phyloP scores from a whole-genome alignment of 1,140 invertebrate genomes.

The Calliphora vicina region DNA sequence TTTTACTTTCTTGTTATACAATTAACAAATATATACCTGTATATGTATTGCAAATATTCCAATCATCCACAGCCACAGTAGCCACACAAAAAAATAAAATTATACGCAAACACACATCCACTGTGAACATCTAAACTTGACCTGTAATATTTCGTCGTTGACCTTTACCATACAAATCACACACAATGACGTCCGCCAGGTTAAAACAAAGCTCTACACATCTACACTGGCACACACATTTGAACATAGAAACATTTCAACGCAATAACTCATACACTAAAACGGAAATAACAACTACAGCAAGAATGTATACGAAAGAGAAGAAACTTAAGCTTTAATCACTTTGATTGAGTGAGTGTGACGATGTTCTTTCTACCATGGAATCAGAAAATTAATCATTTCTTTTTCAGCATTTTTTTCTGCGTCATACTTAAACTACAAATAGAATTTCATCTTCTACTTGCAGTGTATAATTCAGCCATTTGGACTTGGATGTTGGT shows the following conservation, averaged over 20 bases:
- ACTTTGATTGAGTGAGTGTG: slow-evolving; percentile 9
- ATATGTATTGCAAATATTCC: background rate
- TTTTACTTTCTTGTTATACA: background rate
- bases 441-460: background rate
- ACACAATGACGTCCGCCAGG: background rate
- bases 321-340: background rate
- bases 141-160: background rate
- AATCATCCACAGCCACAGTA: background rate
- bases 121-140: background rate
- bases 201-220: background rate
- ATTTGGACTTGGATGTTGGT: background rate
- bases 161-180: background rate
- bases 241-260: background rate
- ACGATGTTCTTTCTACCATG: background rate
- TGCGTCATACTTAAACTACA: background rate
- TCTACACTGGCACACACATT: background rate
- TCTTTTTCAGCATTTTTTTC: background rate
- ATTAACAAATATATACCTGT: slow-evolving; percentile 1
- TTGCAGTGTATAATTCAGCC: background rate
- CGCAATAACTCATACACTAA: background rate
- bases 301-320: background rate
- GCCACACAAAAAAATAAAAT: background rate
- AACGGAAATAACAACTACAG: background rate
- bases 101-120: background rate
- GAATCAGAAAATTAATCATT: slow-evolving; percentile 10